A percentile compares a stretch with the other conserved stretches of the same genome.
These are phyloP conservation scores for Callyntrura sp. DNA, from an alignment of 2,888 invertebrate species.

Conservation along the genomic window DNA sequence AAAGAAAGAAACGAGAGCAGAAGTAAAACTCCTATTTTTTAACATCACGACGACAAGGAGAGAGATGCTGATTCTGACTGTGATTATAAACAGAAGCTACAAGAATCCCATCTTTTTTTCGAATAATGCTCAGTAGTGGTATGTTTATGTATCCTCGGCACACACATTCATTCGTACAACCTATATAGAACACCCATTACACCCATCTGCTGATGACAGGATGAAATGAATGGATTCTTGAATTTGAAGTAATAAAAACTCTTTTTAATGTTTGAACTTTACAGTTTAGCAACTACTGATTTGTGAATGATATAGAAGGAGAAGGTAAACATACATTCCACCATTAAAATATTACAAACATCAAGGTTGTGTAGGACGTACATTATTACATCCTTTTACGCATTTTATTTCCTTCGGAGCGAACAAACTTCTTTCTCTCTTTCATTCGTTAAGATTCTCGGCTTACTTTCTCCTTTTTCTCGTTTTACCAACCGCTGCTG, in stretches of 20 bases:
- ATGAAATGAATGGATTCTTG: slow-evolving; percentile 76
- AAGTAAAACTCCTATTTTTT: slow-evolving; percentile 33
- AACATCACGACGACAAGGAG: background rate
- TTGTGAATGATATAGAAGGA: slow-evolving; percentile 72
- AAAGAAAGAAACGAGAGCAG: background rate
- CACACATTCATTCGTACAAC: background rate
- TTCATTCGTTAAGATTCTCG: background rate
- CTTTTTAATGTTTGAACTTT: slow-evolving; percentile 69
- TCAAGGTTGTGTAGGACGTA: slow-evolving; percentile 25
- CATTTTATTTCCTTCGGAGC: slow-evolving; percentile 26
- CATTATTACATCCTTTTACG: slow-evolving; percentile 47
- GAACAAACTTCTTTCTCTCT: slow-evolving; percentile 2
- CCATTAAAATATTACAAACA: slow-evolving; percentile 23
- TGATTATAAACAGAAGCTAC: slow-evolving; percentile 43
- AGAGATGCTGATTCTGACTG: slow-evolving; percentile 50
- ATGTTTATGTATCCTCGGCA: background rate
- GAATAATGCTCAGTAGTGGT: background rate
- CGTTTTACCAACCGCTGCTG: background rate
- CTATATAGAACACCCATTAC: slow-evolving; percentile 18
- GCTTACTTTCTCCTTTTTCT: background rate
- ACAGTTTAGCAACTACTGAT: slow-evolving; percentile 65
- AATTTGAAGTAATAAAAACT: slow-evolving; percentile 73
- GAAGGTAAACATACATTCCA: slow-evolving; percentile 39
- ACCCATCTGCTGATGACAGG: slow-evolving; percentile 75
- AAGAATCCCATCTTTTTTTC: background rate